Evolutionary conservation across 1,140 invertebrate species (phyloP).

Genomic region (Delia radicum): DNA sequence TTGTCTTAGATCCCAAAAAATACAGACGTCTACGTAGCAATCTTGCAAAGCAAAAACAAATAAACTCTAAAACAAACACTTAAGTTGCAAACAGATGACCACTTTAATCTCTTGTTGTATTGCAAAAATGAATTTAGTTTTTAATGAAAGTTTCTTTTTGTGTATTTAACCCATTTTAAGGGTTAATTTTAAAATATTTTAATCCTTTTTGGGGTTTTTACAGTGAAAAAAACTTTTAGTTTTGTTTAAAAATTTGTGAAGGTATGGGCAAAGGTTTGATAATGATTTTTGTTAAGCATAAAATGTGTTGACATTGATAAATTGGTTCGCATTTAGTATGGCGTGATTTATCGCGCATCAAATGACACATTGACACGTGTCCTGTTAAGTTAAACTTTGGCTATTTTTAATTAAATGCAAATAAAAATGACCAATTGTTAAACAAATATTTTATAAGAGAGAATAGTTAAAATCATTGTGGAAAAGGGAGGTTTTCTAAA

Average conservation of each 20-base stretch:
- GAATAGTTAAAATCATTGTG: too few species aligned
- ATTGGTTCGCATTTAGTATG: slow-evolving; percentile 51
- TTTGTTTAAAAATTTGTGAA: not conserved
- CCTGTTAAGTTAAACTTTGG: slow-evolving; percentile 36
- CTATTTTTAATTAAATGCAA: slow-evolving; percentile 55
- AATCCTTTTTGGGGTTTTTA: not conserved
- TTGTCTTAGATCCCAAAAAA: slow-evolving; percentile 4
- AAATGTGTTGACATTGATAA: slow-evolving; percentile 52
- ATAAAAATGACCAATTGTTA: slow-evolving; percentile 54
- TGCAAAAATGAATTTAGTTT: not conserved
- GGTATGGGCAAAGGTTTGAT: not conserved
- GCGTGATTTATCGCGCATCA: slow-evolving; percentile 52
- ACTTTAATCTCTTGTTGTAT: not conserved
- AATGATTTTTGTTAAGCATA: slow-evolving; percentile 9
- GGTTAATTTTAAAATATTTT: not conserved
- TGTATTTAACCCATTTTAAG: not conserved
- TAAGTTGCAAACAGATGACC: not conserved
- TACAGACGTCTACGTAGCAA: too few species aligned
- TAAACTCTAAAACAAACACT: not conserved
- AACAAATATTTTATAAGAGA: too few species aligned
- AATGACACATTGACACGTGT: slow-evolving; percentile 51
- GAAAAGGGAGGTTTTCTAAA: not conserved
- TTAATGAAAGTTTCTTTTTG: too few species aligned
- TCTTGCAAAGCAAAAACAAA: slow-evolving; percentile 15
- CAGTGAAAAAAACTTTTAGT: not conserved